Conservation (phyloP, 2,797 vertebrate genomes). For the Odontamblyopus lacepedii region DNA sequence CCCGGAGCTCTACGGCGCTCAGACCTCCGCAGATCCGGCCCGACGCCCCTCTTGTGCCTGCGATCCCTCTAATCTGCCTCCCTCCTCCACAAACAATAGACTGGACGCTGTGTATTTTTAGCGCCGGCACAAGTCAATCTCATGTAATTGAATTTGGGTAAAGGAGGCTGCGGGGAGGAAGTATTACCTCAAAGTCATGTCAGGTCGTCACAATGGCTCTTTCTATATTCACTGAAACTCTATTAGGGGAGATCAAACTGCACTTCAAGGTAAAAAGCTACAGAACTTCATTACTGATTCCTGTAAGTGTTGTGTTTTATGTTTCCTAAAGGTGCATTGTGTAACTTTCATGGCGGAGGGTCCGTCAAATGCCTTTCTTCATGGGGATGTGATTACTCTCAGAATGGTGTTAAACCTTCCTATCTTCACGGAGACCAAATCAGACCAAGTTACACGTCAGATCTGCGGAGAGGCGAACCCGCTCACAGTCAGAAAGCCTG, state of each 20-base stretch:
- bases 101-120: conserved; percentile 36
- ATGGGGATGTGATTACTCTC: no score
- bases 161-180: conserved; percentile 3
- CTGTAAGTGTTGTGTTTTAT: no score
- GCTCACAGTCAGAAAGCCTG: no score
- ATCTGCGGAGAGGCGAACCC: no score
- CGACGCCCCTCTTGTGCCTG: conserved; percentile 45
- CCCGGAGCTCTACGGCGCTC: conserved; percentile 36
- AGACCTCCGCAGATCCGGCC: conserved; percentile 39
- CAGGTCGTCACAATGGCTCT: no score
- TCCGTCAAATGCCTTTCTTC: no score
- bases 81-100: conserved; percentile 53
- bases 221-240: background rate
- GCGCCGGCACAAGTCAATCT: conserved; percentile 31
- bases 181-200: background rate
- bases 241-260: background rate
- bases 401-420: no score
- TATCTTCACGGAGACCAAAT: no score
- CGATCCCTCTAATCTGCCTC: conserved; percentile 64
- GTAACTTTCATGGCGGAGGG: no score
- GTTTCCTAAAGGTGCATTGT: no score
- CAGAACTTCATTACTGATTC: no score
- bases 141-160: conserved; percentile 15
- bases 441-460: no score
- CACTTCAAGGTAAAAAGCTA: background rate